These are phyloP conservation scores for Anguilla pacifica DNA, from an alignment of 2,797 vertebrate genomes.

Conservation along the genomic window DNA sequence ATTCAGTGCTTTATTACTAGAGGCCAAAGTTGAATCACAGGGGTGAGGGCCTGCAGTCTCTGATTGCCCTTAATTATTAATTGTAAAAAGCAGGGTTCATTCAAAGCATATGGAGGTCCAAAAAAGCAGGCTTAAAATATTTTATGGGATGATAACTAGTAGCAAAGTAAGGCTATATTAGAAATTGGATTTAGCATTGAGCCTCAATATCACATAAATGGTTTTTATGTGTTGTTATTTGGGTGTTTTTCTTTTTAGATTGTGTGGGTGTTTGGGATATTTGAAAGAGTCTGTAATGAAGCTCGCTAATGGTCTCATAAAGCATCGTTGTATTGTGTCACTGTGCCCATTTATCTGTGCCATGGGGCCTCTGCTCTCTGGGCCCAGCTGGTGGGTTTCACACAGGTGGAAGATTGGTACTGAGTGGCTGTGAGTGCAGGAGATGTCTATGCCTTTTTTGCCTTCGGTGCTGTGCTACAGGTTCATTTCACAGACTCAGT, in stretches of 20 bases:
- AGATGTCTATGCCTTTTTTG: background rate
- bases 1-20: background rate
- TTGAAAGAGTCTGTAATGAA: background rate
- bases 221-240: background rate
- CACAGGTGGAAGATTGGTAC: background rate
- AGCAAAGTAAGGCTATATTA: background rate
- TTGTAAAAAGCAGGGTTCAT: background rate
- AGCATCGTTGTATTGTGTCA: background rate
- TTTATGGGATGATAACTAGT: background rate
- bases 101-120: background rate
- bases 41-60: background rate
- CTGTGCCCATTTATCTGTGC: background rate
- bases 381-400: slow-evolving; percentile 18
- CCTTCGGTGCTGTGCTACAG: slow-evolving; percentile 11
- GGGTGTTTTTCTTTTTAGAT: background rate
- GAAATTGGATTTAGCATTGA: background rate
- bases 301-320: background rate
- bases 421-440: background rate
- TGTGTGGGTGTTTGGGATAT: background rate
- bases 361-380: slow-evolving; percentile 5
- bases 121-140: background rate
- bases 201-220: background rate
- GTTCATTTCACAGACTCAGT: background rate
- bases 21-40: background rate
- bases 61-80: background rate